Conservation (phyloP, 2,797 vertebrate species). For the Sylvilagus floridanus region DNA sequence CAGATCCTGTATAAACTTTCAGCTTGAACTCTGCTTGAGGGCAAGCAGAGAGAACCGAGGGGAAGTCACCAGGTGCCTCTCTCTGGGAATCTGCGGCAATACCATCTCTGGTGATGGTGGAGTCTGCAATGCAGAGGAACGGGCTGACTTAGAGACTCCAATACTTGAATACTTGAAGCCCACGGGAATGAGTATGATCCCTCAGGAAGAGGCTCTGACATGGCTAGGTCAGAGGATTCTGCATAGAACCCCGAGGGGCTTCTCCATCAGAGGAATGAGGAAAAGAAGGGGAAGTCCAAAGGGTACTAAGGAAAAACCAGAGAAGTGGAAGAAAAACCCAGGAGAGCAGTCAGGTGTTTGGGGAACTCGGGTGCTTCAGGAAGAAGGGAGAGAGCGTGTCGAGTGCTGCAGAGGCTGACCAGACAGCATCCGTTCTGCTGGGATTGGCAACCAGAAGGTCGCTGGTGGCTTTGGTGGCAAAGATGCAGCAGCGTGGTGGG, state of each 20-base stretch:
- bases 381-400: background rate
- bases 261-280: background rate
- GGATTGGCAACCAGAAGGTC: background rate
- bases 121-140: background rate
- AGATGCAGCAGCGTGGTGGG: background rate
- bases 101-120: background rate
- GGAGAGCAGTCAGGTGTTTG: background rate
- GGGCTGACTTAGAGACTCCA: background rate
- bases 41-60: background rate
- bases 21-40: background rate
- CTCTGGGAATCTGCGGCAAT: background rate
- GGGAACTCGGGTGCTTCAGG: background rate
- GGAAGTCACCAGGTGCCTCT: background rate
- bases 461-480: background rate
- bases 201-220: background rate
- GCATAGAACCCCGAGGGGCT: background rate
- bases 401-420: background rate
- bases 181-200: background rate
- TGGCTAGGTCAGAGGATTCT: background rate
- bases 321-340: background rate
- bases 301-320: background rate
- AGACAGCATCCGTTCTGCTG: background rate
- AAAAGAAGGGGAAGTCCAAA: background rate
- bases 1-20: background rate
- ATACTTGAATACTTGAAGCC: background rate